Evolutionary conservation across 2,888 invertebrate species (phyloP).

Genomic region (Xestia ashworthii): DNA sequence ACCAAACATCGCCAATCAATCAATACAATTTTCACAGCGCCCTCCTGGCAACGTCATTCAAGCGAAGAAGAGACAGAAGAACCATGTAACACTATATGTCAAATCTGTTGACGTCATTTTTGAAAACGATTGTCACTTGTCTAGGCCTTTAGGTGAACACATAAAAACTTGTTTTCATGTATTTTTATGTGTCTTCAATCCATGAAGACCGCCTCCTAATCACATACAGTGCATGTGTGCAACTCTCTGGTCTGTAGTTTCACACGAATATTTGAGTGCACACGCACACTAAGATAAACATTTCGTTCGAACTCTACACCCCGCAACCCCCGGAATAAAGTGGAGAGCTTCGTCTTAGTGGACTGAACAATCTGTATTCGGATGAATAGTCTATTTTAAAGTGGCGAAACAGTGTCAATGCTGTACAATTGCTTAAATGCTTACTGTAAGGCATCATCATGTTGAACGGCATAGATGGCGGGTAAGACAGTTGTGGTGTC

Average conservation of each 20-base stretch:
- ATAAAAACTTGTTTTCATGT: background rate
- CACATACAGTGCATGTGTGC: background rate
- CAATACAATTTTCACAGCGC: no score
- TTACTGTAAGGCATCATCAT: slow-evolving; percentile 89
- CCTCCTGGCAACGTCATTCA: no score
- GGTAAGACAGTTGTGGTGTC: slow-evolving; percentile 83
- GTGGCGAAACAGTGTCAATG: background rate
- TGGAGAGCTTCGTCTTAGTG: background rate
- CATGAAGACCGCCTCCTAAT: background rate
- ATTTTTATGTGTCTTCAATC: background rate
- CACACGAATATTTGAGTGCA: background rate
- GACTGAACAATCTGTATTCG: background rate
- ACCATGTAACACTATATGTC: no score
- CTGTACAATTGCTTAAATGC: slow-evolving; percentile 60
- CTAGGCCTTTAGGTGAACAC: background rate
- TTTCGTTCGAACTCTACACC: background rate
- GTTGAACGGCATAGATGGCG: slow-evolving; percentile 86
- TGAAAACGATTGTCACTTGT: background rate
- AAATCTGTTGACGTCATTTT: no score
- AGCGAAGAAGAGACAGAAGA: background rate
- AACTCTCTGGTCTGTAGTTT: background rate
- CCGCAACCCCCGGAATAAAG: background rate
- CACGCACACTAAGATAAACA: background rate
- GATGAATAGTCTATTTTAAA: background rate
- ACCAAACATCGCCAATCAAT: background rate